Base-by-base conservation (phyloP, 2,888 invertebrate species). In the Tanaodytes sp. region DNA sequence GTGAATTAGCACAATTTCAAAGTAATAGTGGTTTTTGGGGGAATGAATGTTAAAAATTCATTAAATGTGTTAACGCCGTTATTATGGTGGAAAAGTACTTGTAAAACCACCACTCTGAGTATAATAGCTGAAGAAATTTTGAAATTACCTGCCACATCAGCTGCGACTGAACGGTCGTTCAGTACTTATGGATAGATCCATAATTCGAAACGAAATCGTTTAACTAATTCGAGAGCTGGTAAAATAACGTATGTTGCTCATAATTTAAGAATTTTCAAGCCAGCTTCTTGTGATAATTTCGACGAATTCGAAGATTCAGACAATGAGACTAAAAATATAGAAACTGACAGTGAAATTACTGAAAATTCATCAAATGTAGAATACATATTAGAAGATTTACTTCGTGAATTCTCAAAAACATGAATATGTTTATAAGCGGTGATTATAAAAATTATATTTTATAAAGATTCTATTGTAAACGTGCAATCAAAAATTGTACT, bases 131-230 rank as follows among this genome's bases (percentile, higher is more conserved):
- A 2, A 2, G 49, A 59, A 59, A 9, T 69, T 54, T 59, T 65
- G n/a, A 64, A 27, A 27, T 33, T 64, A 1, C 61, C 67, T 18
- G 20, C 39, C 12, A 43, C 59, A n/a, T 63, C 63, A 23, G 57
- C 66, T 18, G 72, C 72, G 16, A 66, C 69, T 16, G 63, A 72
- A 42, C 42, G 62, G 3, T 59, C 59, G 3, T 72, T 72, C 20
- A 69, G 66, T 40, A 63, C 62, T 0, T 62, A 63, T 37, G 63
- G 72, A 8, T 69, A 66, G 62, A 59, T 72, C 6, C 66, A 69
- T 33, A 46, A 31, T 39, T 8, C 52, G 1, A 72, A 65, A 62
- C 42, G 68, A 54, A 68, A 65, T 27, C 45, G 71, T 2, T 49
- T 71, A 12, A 15, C 33, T 4, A 57, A 43, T 36, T 45, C 18